These are phyloP conservation scores for Stigmatopora argus DNA, from an alignment of 2,113 vertebrate genomes.

Conservation along the genomic window DNA sequence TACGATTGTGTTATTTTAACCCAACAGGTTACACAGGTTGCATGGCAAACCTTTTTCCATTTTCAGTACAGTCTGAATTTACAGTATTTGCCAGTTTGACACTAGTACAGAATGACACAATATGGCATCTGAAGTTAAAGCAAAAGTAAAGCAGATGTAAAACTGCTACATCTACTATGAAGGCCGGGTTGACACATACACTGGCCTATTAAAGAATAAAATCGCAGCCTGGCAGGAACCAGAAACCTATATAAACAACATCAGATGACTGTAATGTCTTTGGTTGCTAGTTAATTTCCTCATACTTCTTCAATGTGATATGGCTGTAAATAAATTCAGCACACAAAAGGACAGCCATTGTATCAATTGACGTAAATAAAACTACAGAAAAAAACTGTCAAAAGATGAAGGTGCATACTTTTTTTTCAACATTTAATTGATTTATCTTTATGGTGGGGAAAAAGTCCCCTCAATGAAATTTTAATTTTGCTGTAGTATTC, in stretches of 20 bases:
- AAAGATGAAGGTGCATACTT: background rate
- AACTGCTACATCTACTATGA: background rate
- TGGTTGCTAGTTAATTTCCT: background rate
- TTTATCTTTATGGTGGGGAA: background rate
- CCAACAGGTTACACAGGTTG: conserved; percentile 64
- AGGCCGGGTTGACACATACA: background rate
- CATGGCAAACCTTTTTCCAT: conserved; percentile 28
- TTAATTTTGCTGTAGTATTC: background rate
- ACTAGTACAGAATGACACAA: background rate
- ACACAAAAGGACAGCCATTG: background rate
- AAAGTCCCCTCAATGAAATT: background rate
- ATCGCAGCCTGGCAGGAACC: background rate
- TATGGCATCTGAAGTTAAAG: background rate
- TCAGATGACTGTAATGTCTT: background rate
- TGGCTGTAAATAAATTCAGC: background rate
- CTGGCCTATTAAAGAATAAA: background rate
- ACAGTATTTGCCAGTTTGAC: background rate
- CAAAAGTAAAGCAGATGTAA: background rate
- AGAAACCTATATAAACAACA: background rate
- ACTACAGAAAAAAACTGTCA: background rate
- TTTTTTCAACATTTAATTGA: background rate
- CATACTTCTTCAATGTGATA: background rate
- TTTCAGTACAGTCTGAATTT: conserved; percentile 6
- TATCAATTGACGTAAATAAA: background rate
- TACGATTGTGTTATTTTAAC: conserved; percentile 12